Conservation (phyloP, 2,888 invertebrate species). For the Drosophila helvetica region DNA sequence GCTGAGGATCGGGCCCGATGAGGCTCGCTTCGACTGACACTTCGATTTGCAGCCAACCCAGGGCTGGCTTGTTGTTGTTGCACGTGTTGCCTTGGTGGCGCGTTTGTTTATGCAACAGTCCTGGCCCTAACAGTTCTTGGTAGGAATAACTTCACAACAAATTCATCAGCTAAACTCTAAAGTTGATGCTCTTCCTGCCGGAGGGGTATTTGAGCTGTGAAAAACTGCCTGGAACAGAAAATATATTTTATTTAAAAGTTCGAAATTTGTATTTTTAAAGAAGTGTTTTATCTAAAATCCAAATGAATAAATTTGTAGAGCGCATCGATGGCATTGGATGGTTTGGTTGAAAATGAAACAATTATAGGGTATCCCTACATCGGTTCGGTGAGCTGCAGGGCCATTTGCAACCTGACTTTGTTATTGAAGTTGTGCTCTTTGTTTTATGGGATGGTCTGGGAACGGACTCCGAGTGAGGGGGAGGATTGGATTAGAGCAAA, state of each 20-base stretch:
- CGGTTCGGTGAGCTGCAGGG: background rate
- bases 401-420: constrained; percentile 47
- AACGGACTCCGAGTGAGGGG: constrained; percentile 11
- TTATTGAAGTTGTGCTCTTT: constrained; percentile 70
- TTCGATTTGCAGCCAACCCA: constrained; percentile 70
- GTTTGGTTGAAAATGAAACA: too few relatives aligned
- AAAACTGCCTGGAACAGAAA: background rate
- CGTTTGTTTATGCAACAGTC: constrained; percentile 71
- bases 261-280: too few relatives aligned
- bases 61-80: constrained; percentile 57
- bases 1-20: constrained; percentile 20
- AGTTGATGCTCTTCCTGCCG: constrained; percentile 15
- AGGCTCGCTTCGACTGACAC: constrained; percentile 60
- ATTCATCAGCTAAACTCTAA: constrained; percentile 59
- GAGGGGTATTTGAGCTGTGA: background rate
- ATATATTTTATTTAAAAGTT: too few relatives aligned
- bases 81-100: constrained; percentile 63
- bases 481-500: constrained; percentile 44
- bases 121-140: constrained; percentile 64
- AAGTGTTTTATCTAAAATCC: background rate
- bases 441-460: constrained; percentile 60
- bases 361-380: constrained; percentile 18
- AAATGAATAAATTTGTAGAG: background rate
- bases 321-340: too few relatives aligned
- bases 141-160: constrained; percentile 71